These are phyloP conservation scores for Kryptopterus vitreolus DNA, from an alignment of 2,797 vertebrate species.

Conservation along the genomic window DNA sequence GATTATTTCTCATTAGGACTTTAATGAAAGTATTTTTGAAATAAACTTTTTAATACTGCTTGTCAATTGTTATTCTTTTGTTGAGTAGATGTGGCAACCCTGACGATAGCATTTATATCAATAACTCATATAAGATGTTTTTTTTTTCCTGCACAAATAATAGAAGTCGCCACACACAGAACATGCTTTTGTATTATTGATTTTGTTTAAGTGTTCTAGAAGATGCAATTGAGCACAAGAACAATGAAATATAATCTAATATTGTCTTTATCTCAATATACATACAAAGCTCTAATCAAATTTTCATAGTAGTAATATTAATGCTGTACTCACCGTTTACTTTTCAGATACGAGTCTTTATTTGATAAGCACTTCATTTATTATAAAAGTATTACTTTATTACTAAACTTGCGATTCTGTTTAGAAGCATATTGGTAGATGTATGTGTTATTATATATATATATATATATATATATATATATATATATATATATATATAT, in stretches of 20 bases:
- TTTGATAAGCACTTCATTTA: not conserved
- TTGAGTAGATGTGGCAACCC: not conserved
- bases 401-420: not conserved
- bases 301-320: not conserved
- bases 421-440: no score
- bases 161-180: not conserved
- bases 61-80: not conserved
- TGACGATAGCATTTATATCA: not conserved
- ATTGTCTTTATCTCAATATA: not conserved
- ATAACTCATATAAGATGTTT: not conserved
- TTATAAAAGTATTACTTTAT: not conserved
- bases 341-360: not conserved
- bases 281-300: not conserved
- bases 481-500: no score
- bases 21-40: not conserved
- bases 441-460: no score
- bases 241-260: not conserved
- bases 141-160: not conserved
- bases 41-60: not conserved
- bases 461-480: no score
- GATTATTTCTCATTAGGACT: not conserved
- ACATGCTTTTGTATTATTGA: not conserved
- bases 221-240: not conserved
- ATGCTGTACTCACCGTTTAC: not conserved
- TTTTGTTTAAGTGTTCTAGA: not conserved